These are phyloP conservation scores for Caenorhabditis becei DNA, from an alignment of 2,888 invertebrate species.

Conservation along the genomic window DNA sequence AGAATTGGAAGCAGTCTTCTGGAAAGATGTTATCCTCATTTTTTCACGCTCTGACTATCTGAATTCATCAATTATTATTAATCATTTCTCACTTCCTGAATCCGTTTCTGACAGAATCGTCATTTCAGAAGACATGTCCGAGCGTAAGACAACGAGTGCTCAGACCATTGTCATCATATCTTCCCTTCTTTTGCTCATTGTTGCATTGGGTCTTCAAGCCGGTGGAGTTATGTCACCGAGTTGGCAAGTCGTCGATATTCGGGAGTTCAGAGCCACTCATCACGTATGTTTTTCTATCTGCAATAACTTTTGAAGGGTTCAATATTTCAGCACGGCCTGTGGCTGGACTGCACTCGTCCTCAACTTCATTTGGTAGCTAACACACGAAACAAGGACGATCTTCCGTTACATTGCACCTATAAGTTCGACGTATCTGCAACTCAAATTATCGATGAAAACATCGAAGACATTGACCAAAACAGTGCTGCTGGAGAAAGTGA, in stretches of 20 bases:
- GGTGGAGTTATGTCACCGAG: constrained; percentile 79
- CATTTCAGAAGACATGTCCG: constrained; percentile 57
- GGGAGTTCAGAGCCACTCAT: constrained; percentile 80
- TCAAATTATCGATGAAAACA: constrained; percentile 79
- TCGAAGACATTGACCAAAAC: constrained; percentile 77
- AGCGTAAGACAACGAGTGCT: constrained; percentile 50
- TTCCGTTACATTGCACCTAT: constrained; percentile 80
- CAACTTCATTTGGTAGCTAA: constrained; percentile 62
- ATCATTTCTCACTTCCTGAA: not conserved
- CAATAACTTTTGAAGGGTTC: not conserved
- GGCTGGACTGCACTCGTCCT: constrained; percentile 80
- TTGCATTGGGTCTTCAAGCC: constrained; percentile 76
- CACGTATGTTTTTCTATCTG: constrained; percentile 74
- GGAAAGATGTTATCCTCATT: constrained; percentile 10
- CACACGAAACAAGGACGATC: constrained; percentile 66
- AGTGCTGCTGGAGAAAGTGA: constrained; percentile 80
- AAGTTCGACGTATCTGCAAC: constrained; percentile 79
- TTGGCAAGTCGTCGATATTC: constrained; percentile 81
- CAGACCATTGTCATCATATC: constrained; percentile 64
- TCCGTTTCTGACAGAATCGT: not conserved
- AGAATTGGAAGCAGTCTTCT: not conserved
- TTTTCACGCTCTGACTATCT: not conserved
- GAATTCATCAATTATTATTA: not conserved
- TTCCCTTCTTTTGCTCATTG: constrained; percentile 73
- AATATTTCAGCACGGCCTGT: constrained; percentile 78